Evolutionary conservation across 1,140 invertebrate genomes (phyloP), one percentile per base, ranked within the genome.

Genomic region (Helicorthomorpha holstii): DNA sequence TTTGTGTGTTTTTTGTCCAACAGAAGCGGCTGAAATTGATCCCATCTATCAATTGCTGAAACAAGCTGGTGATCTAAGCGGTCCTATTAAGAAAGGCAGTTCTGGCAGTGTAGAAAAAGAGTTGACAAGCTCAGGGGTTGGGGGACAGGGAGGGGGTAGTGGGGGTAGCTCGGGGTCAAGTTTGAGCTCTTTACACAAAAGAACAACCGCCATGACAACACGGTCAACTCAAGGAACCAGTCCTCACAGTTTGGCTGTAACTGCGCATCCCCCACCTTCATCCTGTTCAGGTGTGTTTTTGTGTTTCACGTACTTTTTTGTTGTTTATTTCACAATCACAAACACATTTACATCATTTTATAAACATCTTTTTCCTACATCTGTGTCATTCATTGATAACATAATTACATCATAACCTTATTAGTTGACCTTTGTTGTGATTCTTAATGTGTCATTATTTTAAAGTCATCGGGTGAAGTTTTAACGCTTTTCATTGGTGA

Each of bases 21-120:
- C 50, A 51, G 50, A 46, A 23, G 47, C 47, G 27, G 64, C 64
- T 51, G 82, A 85, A 74, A 80, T 87, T 72, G 86, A 91, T 75
- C 79, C 82, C 69, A 86, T 85, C 64, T 91, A 91, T 73, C 85
- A 87, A 75, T 84, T 90, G 64, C 76, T 92, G 73, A 90, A 90
- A 75, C 83, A 88, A 70, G 86, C 85, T 60, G 83, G 83, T 60
- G 85, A 89, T 75, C 81, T 90, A 66, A 64, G 63, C 7, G 60
- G 59, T 46, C 19, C 50, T 26, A 27, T 50, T 47, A 27, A 34
- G n/a, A 23, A 41, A 19, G 23, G 24, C 51, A 52, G 44, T 14
- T 22, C 3, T 14, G 44, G 44, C 19, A 46, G 44, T 22, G 44
- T 25, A 22, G 25, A 25, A 22, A 25, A 25, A 22, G 44, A 25